Percentiles rank a stretch among this genome's conserved stretches.
phyloP scores from a whole-genome alignment of 2,888 invertebrate genomes.

The Onthophagus sagittarius region DNA sequence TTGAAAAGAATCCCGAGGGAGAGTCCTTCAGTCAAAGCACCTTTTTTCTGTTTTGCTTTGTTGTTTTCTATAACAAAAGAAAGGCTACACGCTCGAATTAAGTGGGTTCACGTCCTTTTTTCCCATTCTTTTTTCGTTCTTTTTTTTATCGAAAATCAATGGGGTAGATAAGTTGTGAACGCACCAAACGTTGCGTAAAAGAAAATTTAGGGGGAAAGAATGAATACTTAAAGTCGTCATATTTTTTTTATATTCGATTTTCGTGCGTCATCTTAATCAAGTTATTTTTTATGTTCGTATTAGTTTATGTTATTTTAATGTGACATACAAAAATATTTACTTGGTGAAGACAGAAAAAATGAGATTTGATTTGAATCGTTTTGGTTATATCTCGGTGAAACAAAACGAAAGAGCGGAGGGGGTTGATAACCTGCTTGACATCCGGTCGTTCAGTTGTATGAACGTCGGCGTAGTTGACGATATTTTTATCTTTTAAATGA shows the following conservation, averaged over 20 bases:
- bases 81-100: too few species aligned
- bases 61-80: too few species aligned
- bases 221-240: too few species aligned
- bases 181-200: background rate
- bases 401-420: background rate
- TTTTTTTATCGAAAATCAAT: background rate
- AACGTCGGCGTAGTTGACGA: background rate
- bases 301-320: too few species aligned
- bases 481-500: background rate
- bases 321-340: background rate
- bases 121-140: background rate
- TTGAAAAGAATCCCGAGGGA: too few species aligned
- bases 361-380: too few species aligned
- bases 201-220: too few species aligned
- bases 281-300: background rate
- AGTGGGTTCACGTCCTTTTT: background rate
- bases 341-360: background rate
- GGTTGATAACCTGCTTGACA: background rate
- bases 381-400: too few species aligned
- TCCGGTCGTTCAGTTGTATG: background rate
- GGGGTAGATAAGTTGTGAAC: background rate
- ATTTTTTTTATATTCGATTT: too few species aligned
- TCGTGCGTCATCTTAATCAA: background rate
- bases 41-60: too few species aligned
- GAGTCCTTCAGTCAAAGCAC: too few species aligned